Conservation (phyloP, 2,888 invertebrate species). For the Anticlea derivata region DNA sequence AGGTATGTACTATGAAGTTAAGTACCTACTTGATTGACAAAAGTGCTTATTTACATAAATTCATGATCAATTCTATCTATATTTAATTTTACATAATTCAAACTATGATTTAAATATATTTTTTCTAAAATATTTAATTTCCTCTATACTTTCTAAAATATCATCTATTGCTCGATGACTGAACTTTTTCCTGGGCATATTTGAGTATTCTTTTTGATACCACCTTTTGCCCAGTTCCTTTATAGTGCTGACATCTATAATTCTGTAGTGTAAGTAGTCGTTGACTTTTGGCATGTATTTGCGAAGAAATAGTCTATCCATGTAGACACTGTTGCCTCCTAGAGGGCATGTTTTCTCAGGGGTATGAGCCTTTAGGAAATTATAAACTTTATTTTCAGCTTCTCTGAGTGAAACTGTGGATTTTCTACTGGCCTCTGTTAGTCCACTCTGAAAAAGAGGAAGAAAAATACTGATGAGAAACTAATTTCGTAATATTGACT, state of each 20-base stretch:
- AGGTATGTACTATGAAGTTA: too few relatives aligned
- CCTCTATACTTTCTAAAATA: constrained; percentile 92
- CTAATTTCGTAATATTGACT: too few relatives aligned
- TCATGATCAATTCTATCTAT: too few relatives aligned
- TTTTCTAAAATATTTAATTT: constrained; percentile 91
- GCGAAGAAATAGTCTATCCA: constrained; percentile 92
- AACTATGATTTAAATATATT: constrained; percentile 81
- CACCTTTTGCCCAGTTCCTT: constrained; percentile 93
- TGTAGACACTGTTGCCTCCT: constrained; percentile 94
- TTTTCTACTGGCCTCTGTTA: constrained; percentile 88
- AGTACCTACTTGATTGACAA: too few relatives aligned
- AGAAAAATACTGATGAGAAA: too few relatives aligned
- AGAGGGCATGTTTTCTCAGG: constrained; percentile 87
- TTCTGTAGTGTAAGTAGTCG: constrained; percentile 93
- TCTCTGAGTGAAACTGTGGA: constrained; percentile 86
- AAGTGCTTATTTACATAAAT: too few relatives aligned
- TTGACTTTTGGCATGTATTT: constrained; percentile 93
- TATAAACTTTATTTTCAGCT: constrained; percentile 89
- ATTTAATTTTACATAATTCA: too few relatives aligned
- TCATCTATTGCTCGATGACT: constrained; percentile 91
- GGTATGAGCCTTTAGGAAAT: constrained; percentile 86
- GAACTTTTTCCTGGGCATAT: constrained; percentile 85
- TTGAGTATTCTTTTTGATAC: constrained; percentile 85
- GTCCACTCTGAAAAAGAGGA: constrained; percentile 86
- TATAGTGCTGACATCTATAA: constrained; percentile 95